Percentiles rank a stretch among this genome's conserved stretches.
Evolutionary conservation across 1,140 invertebrate genomes (phyloP).

Genomic region (Drosophila bocqueti): DNA sequence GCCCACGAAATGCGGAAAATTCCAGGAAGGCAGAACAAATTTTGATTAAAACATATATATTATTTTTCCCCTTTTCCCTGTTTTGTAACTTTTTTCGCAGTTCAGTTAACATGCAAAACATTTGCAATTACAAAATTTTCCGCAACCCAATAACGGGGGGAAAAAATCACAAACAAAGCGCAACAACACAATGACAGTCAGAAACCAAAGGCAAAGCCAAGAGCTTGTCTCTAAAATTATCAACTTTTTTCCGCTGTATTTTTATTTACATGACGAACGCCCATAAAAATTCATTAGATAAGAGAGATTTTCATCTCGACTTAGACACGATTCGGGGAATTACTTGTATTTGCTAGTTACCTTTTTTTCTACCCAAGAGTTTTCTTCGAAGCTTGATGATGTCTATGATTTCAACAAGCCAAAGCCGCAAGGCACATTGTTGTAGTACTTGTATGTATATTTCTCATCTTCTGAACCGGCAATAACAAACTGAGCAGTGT

Average conservation of each 20-base stretch:
- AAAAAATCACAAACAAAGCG: conserved; percentile 18
- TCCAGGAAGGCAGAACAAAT: conserved; percentile 46
- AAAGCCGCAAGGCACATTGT: conserved; percentile 36
- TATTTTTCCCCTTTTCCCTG: conserved; percentile 2
- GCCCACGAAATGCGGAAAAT: conserved; percentile 15
- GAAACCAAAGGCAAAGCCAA: conserved; percentile 17
- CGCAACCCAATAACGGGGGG: conserved; percentile 11
- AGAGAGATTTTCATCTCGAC: conserved; percentile 40
- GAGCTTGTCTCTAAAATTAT: conserved; percentile 47
- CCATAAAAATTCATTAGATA: conserved; percentile 42
- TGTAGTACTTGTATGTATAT: conserved; percentile 16
- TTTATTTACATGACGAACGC: conserved; percentile 38
- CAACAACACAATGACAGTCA: conserved; percentile 12
- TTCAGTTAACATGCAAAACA: conserved; percentile 53
- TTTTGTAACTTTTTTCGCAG: conserved; percentile 33
- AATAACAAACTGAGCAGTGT: conserved; percentile 47
- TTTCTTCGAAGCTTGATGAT: conserved; percentile 16
- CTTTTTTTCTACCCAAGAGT: conserved; percentile 8
- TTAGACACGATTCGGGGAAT: conserved; percentile 41
- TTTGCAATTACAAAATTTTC: conserved; percentile 53
- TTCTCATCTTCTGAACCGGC: conserved; percentile 26
- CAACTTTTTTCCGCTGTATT: conserved; percentile 21
- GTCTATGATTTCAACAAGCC: conserved; percentile 24
- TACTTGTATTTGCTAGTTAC: conserved; percentile 28
- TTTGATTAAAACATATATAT: conserved; percentile 24